These are phyloP conservation scores for Pyrrhia umbra DNA, from an alignment of 2,888 invertebrate species.

Conservation along the genomic window DNA sequence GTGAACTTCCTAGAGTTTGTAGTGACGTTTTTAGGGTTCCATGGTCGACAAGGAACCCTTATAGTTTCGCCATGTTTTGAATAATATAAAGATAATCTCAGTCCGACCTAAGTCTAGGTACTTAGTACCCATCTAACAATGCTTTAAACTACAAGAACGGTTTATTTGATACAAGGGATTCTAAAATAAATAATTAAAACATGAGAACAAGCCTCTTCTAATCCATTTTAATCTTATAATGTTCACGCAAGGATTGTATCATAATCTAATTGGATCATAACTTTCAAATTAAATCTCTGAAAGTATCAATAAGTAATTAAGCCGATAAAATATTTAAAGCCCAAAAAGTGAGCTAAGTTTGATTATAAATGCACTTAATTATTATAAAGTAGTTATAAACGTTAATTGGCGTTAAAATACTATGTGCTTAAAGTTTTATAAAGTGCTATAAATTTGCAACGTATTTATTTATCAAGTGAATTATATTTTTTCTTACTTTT, in stretches of 20 bases:
- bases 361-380: background rate
- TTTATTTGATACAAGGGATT: too few species aligned
- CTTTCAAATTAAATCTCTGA: slow-evolving; percentile 25
- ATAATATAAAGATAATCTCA: too few species aligned
- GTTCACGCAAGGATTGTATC: slow-evolving; percentile 6
- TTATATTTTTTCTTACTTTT: background rate
- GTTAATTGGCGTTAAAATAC: slow-evolving; percentile 6
- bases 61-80: too few species aligned
- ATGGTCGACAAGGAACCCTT: too few species aligned
- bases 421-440: background rate
- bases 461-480: background rate
- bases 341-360: slow-evolving; percentile 13
- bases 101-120: too few species aligned
- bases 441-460: background rate
- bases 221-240: slow-evolving; percentile 24
- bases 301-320: slow-evolving; percentile 28
- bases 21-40: too few species aligned
- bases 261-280: slow-evolving; percentile 34
- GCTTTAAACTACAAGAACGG: too few species aligned
- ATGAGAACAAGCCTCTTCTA: background rate
- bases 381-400: background rate
- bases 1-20: too few species aligned
- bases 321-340: slow-evolving; percentile 3
- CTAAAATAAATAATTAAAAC: slow-evolving; percentile 10
- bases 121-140: too few species aligned